Percentiles rank a stretch among this genome's conserved stretches.
Conservation (phyloP, 2,113 vertebrate genomes). For the Erinaceus europaeus region DNA sequence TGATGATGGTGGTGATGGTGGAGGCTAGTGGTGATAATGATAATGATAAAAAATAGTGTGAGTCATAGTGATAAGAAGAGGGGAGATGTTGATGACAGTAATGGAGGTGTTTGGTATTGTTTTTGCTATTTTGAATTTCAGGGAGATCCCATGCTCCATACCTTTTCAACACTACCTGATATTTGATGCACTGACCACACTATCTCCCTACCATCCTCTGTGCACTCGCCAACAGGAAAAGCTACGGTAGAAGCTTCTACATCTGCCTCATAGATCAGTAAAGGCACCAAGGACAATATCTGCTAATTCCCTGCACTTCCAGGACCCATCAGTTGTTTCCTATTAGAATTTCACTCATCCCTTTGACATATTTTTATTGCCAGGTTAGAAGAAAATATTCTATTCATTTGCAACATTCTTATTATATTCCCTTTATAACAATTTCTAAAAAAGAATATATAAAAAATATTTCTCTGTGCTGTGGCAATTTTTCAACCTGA, state of each 20-base stretch:
- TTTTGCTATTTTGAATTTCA: not conserved
- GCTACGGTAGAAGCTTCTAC: not conserved
- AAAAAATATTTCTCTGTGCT: constrained; percentile 78
- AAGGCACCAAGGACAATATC: constrained; percentile 60
- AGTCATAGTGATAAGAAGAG: not conserved
- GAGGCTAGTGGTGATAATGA: not conserved
- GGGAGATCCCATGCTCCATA: not conserved
- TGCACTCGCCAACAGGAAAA: not conserved
- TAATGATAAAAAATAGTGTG: not conserved
- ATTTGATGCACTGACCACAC: no score
- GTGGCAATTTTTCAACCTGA: constrained; percentile 80
- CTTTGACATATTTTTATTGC: constrained; percentile 81
- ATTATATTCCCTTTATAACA: constrained; percentile 85
- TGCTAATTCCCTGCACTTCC: constrained; percentile 66
- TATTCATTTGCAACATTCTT: constrained; percentile 81
- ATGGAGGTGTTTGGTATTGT: not conserved
- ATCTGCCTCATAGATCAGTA: constrained; percentile 49
- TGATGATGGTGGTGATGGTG: no score
- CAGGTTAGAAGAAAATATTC: constrained; percentile 83
- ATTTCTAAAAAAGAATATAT: constrained; percentile 82
- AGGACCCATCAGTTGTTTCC: constrained; percentile 67
- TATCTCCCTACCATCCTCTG: not conserved
- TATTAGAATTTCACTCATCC: constrained; percentile 73
- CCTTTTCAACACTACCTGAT: not conserved
- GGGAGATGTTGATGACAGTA: not conserved